These are phyloP conservation scores for Hydrozoanthus tunicans DNA, from an alignment of 64 coral and sea anemone species.

Conservation along the genomic window DNA sequence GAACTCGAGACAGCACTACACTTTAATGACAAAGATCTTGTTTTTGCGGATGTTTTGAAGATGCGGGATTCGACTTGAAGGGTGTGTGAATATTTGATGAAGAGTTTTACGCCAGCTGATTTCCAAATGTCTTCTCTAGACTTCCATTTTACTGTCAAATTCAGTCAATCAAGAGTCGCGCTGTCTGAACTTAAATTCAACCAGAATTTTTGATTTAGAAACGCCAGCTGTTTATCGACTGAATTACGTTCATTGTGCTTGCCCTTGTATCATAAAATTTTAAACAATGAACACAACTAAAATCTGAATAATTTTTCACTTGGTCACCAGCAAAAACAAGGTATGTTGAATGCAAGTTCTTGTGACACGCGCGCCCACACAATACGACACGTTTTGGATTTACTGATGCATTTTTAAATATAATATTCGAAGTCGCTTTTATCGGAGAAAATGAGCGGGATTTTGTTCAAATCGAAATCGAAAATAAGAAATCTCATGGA, in stretches of 20 bases:
- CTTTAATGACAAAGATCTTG: conserved; percentile 15
- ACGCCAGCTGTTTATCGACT: conserved; percentile 17
- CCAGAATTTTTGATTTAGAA: conserved; percentile 17
- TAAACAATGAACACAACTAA: conserved; percentile 26
- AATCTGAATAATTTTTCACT: conserved; percentile 21
- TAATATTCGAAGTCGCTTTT: too few species aligned
- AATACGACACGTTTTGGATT: not conserved
- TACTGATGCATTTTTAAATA: too few species aligned
- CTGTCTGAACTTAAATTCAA: not conserved
- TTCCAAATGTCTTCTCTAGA: conserved; percentile 18
- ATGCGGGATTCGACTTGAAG: not conserved
- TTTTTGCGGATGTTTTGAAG: conserved; percentile 41
- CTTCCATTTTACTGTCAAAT: conserved; percentile 5
- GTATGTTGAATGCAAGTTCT: not conserved
- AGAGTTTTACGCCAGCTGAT: conserved; percentile 19
- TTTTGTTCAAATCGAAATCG: too few species aligned
- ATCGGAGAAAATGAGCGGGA: too few species aligned
- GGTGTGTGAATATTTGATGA: conserved; percentile 37
- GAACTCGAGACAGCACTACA: conserved; percentile 11
- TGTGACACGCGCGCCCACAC: not conserved
- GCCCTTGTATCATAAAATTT: conserved; percentile 9
- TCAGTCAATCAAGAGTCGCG: not conserved
- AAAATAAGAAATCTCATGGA: too few species aligned
- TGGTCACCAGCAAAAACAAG: conserved; percentile 17
- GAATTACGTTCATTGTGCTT: not conserved